Percentiles rank a stretch among this genome's conserved stretches.
phyloP scores from a whole-genome alignment of 1,140 invertebrate species.

The Cydia splendana region DNA sequence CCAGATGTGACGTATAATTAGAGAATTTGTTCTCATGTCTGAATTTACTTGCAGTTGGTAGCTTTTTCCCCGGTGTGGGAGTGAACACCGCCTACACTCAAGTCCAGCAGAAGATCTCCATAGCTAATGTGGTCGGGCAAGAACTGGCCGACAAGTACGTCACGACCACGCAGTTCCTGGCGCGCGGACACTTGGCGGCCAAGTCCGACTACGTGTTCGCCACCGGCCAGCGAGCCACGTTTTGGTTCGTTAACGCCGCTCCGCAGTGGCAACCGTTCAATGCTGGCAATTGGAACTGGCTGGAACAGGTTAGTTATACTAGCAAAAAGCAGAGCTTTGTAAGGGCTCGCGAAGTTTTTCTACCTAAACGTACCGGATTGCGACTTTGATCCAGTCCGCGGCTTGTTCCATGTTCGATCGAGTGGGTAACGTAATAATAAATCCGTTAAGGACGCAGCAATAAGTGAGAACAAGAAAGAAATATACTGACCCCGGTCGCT shows the following conservation, averaged over 20 bases:
- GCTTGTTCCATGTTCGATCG: no score
- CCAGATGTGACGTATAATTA: neutral
- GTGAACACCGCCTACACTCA: conserved; percentile 66
- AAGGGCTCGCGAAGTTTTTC: no score
- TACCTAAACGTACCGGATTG: no score
- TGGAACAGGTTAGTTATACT: conserved; percentile 62
- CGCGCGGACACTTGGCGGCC: conserved; percentile 85
- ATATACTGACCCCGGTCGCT: no score
- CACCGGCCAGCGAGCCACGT: conserved; percentile 83
- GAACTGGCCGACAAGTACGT: conserved; percentile 61
- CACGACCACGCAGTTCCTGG: conserved; percentile 70
- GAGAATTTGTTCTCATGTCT: neutral
- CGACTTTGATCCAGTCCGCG: no score
- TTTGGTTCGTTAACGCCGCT: conserved; percentile 83
- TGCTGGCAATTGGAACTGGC: conserved; percentile 82
- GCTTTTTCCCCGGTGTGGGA: conserved; percentile 62
- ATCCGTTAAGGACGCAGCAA: no score
- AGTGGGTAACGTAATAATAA: no score
- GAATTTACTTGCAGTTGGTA: conserved; percentile 50
- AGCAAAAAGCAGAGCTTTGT: no score
- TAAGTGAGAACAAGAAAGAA: no score
- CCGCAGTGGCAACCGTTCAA: conserved; percentile 86
- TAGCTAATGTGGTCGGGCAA: conserved; percentile 56
- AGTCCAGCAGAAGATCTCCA: conserved; percentile 54
- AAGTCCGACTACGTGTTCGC: conserved; percentile 84